Evolutionary conservation across 2,888 invertebrate species (phyloP).

Genomic region (Leptinotarsa tumamoca): DNA sequence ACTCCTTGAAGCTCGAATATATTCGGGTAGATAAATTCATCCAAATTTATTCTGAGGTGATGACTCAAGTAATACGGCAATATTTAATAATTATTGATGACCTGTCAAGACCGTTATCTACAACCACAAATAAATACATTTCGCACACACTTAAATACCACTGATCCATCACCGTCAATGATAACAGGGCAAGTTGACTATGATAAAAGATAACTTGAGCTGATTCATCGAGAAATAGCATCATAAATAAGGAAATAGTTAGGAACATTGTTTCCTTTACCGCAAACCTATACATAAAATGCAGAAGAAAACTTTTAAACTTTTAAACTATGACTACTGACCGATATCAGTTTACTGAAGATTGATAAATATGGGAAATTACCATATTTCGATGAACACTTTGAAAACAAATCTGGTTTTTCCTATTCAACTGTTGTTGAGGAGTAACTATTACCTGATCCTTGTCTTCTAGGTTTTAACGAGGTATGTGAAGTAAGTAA

Average conservation of each 20-base stretch:
- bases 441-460: too few relatives aligned
- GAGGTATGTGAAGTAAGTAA: too few relatives aligned
- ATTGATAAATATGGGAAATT: too few relatives aligned
- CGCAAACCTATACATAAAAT: too few relatives aligned
- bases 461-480: too few relatives aligned
- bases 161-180: conserved; percentile 22
- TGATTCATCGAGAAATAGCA: background rate
- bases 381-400: too few relatives aligned
- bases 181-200: background rate
- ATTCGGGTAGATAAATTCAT: background rate
- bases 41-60: background rate
- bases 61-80: background rate
- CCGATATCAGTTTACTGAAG: too few relatives aligned
- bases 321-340: too few relatives aligned
- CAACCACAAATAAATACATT: conserved; percentile 1
- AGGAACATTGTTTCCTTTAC: background rate
- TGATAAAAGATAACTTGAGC: conserved; percentile 9
- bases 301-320: too few relatives aligned
- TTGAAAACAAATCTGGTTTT: too few relatives aligned
- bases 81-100: conserved; percentile 13
- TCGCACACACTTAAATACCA: background rate
- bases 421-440: too few relatives aligned
- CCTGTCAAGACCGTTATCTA: conserved; percentile 4
- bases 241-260: too few relatives aligned
- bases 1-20: background rate